Evolutionary conservation across 2,113 vertebrate genomes (phyloP), one percentile per base, ranked within the genome.

Genomic region (Sinosuthora webbiana): DNA sequence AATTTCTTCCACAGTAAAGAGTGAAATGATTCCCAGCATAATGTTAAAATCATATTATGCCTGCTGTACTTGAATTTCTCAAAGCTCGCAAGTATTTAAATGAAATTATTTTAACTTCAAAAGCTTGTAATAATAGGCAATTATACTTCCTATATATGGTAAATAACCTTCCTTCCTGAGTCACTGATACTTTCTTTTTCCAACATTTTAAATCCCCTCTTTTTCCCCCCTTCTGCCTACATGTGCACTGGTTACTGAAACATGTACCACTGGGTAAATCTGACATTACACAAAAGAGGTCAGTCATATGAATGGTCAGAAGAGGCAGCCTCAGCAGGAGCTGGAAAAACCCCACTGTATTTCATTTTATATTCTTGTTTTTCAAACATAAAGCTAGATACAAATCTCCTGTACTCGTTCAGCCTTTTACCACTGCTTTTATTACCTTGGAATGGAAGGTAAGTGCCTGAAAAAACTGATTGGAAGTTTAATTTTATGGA

Each of bases 31-130:
- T 95, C 80, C 86, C 95, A 94, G 73, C 71, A 44, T 92, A 94
- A 94, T 28, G 80, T 78, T 94, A 86, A 94, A 92, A 93, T 75
- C 86, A 6, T 74, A 81, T 93, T 96, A 93, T 81, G 91, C 64
- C 89, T 89, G 86, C 75, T 67, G 83, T 71, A 96, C 60, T 90
- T 44, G 52, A 89, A 93, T 67, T 60, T 89, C 80, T 87, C 83
- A 89, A 94, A 92, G 74, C 73, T 84, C 91, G 56, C 79, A 94
- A 84, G 80, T 92, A 96, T 89, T 96, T 82, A 96, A 96, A 97
- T 91, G 80, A 96, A 96, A 88, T 91, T 90, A 92, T 93, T 94
- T 92, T 78, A 93, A 93, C 76, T 95, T 92, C 89, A 97, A 95
- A 83, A 95, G 91, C 91, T 75, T 78, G 49, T 70, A 95, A 89